These are phyloP conservation scores for Strigamia crassipes DNA, from an alignment of 2,888 invertebrate genomes.

Conservation along the genomic window DNA sequence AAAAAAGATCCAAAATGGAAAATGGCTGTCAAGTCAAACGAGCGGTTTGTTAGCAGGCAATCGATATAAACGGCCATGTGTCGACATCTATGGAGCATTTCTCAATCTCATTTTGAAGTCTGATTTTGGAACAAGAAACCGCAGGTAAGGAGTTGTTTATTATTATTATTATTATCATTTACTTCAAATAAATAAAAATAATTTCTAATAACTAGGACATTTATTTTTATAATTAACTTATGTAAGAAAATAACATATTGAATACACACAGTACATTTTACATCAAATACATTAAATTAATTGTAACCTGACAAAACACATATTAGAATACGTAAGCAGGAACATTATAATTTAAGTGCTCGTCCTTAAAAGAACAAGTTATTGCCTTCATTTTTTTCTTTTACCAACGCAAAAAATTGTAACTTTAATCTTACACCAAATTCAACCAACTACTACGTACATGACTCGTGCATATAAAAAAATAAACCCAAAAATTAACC, in stretches of 20 bases:
- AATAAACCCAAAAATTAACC: conserved; percentile 6
- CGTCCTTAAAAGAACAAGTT: background rate
- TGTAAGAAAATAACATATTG: conserved; percentile 28
- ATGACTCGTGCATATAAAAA: background rate
- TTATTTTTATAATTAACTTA: conserved; percentile 14
- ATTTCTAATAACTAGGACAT: conserved; percentile 2
- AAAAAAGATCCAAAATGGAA: background rate
- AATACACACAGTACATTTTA: background rate
- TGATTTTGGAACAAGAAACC: too few relatives aligned
- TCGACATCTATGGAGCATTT: background rate
- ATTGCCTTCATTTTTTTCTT: background rate
- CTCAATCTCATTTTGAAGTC: background rate
- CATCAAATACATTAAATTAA: conserved; percentile 20
- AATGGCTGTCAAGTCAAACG: background rate
- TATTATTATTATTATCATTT: too few relatives aligned
- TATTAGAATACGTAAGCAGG: conserved; percentile 13
- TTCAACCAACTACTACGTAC: background rate
- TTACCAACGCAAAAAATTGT: background rate
- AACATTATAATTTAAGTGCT: conserved; percentile 37
- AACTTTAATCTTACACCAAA: background rate
- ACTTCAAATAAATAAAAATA: background rate
- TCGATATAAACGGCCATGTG: background rate
- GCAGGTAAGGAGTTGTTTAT: too few relatives aligned
- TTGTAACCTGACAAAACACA: conserved; percentile 22
- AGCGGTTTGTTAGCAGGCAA: background rate